Evolutionary conservation across 2,113 vertebrate species (phyloP).

Genomic region (Mohoua ochrocephala): DNA sequence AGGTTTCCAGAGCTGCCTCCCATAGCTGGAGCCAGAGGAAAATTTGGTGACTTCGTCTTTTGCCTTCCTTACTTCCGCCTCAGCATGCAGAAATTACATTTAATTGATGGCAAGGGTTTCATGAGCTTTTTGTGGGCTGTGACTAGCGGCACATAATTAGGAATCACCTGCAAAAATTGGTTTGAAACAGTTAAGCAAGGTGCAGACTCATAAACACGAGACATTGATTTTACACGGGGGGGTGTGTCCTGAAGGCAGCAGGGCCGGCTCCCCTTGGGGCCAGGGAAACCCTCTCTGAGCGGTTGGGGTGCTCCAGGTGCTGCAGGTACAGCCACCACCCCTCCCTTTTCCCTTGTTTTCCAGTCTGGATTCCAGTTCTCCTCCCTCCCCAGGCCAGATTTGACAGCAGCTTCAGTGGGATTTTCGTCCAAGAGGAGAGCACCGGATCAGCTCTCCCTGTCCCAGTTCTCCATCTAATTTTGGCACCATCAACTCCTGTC

Average conservation of each 20-base stretch:
- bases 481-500: neutral
- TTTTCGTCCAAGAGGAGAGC: neutral
- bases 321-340: neutral
- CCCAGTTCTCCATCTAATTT: constrained; percentile 21
- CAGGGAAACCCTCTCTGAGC: neutral
- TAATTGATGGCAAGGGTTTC: constrained; percentile 18
- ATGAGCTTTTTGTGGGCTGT: neutral
- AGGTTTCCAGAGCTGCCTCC: neutral
- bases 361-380: neutral
- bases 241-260: neutral
- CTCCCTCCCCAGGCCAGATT: neutral
- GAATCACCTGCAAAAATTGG: constrained; percentile 26
- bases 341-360: neutral
- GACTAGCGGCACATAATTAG: neutral
- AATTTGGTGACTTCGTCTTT: neutral
- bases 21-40: neutral
- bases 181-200: neutral
- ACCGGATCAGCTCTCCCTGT: neutral
- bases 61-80: neutral
- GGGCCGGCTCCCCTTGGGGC: neutral
- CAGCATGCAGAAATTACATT: neutral
- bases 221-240: neutral
- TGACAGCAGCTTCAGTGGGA: neutral
- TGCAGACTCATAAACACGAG: neutral
- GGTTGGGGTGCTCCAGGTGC: neutral